Percentiles rank a stretch among this genome's conserved stretches.
Conservation (phyloP, 2,113 vertebrate species). For the Tupaia tana region DNA sequence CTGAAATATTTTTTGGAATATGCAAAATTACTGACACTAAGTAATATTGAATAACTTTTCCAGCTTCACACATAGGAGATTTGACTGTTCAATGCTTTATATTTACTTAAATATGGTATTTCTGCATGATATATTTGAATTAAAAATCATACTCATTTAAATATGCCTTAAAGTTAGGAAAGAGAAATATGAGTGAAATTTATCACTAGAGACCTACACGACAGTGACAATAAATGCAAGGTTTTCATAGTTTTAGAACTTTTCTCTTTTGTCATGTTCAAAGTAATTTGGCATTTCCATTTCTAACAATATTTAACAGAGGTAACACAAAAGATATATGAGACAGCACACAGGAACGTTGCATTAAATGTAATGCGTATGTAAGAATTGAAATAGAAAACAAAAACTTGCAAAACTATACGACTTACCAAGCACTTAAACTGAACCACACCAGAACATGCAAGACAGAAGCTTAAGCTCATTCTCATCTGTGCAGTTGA, state of each 20-base stretch:
- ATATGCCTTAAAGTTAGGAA: neutral
- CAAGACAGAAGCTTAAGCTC: neutral
- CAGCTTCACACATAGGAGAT: neutral
- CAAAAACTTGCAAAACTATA: neutral
- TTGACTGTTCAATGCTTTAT: neutral
- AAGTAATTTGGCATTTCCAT: neutral
- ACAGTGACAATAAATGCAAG: neutral
- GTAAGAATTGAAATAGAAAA: neutral
- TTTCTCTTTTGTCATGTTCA: neutral
- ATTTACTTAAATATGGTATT: neutral
- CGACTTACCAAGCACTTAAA: neutral
- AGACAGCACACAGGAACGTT: neutral
- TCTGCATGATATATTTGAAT: neutral
- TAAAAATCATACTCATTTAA: neutral
- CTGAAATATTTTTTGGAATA: slow-evolving; percentile 36
- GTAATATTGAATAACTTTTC: neutral
- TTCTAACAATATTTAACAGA: neutral
- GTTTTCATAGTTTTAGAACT: neutral
- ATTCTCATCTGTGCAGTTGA: neutral
- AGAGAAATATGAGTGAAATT: neutral
- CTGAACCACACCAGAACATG: neutral
- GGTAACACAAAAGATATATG: too few species aligned
- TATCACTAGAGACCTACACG: neutral
- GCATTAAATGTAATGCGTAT: neutral
- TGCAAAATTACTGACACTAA: neutral